These are phyloP conservation scores for Colaptes auratus DNA, from an alignment of 2,113 vertebrate species.

Conservation along the genomic window DNA sequence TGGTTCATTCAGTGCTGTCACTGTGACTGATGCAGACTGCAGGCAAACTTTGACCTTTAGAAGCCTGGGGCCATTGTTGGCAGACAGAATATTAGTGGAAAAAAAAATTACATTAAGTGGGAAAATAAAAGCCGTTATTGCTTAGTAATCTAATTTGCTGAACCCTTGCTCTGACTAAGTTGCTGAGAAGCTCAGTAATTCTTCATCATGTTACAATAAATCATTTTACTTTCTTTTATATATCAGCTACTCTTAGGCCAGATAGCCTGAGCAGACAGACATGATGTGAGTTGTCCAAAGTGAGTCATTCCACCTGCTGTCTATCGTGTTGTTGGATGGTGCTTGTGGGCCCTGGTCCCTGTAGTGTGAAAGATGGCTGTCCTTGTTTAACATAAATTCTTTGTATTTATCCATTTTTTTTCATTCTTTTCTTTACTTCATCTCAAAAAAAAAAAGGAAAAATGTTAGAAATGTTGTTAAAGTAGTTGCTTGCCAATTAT, in stretches of 20 bases:
- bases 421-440: conserved; percentile 85
- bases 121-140: conserved; percentile 84
- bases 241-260: conserved; percentile 99
- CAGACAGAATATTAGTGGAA: conserved; percentile 70
- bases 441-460: conserved; percentile 79
- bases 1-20: conserved; percentile 87
- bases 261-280: conserved; percentile 99
- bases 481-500: conserved; percentile 89
- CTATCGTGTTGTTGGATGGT: conserved; percentile 91
- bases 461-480: conserved; percentile 86
- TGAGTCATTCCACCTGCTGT: conserved; percentile 99
- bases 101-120: conserved; percentile 75
- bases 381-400: conserved; percentile 86
- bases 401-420: conserved; percentile 85
- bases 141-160: conserved; percentile 92
- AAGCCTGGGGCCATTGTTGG: conserved; percentile 82
- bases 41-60: conserved; percentile 86
- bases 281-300: conserved; percentile 99
- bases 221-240: conserved; percentile 99
- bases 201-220: conserved; percentile 98
- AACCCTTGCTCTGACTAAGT: conserved; percentile 99
- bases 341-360: conserved; percentile 85
- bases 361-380: conserved; percentile 96
- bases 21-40: conserved; percentile 91
- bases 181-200: conserved; percentile 92